These are phyloP conservation scores for Tuberolachnus salignus DNA, from an alignment of 2,888 invertebrate species.

Conservation along the genomic window DNA sequence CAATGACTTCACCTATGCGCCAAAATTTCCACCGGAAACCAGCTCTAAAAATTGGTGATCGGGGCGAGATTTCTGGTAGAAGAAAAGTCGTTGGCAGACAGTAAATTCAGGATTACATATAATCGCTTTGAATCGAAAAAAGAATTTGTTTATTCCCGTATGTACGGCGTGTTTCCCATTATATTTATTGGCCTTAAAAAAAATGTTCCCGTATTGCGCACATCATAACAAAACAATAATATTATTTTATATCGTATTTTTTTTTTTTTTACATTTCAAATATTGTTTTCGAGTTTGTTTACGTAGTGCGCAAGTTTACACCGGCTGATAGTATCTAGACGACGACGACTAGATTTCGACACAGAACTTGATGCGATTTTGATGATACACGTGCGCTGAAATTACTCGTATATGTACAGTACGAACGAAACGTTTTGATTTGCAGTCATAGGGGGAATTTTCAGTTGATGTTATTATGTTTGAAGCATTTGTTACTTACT, in stretches of 20 bases:
- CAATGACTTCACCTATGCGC: too few species aligned
- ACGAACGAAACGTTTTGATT: background rate
- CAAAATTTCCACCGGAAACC: too few species aligned
- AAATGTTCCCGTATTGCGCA: background rate
- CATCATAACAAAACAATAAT: too few species aligned
- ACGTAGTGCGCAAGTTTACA: background rate
- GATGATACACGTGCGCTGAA: constrained; percentile 10
- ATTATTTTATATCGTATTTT: too few species aligned
- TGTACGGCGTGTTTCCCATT: background rate
- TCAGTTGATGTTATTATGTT: background rate
- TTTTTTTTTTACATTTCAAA: too few species aligned
- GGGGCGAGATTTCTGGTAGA: too few species aligned
- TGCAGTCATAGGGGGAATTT: background rate
- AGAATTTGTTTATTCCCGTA: too few species aligned
- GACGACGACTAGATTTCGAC: background rate
- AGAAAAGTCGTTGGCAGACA: too few species aligned
- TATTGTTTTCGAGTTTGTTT: background rate
- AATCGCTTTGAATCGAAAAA: too few species aligned
- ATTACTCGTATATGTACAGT: background rate
- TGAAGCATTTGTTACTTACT: background rate
- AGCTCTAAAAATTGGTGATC: too few species aligned
- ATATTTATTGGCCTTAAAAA: constrained; percentile 7
- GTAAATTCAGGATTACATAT: too few species aligned
- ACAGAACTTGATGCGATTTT: constrained; percentile 39
- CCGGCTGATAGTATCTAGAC: background rate